Conservation (phyloP, 1,140 invertebrate genomes). For the Sycophila sp. region DNA sequence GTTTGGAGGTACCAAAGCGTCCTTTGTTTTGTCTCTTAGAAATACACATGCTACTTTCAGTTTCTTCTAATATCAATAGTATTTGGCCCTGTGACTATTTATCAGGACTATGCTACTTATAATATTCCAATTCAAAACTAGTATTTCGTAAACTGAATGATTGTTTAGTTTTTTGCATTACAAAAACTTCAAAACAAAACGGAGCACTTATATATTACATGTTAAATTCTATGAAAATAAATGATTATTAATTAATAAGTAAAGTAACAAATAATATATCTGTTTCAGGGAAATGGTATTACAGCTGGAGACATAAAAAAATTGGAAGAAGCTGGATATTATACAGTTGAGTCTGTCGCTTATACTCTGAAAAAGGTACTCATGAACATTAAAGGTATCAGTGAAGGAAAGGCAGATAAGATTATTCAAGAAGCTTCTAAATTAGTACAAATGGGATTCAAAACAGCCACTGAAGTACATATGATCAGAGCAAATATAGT, state of each 20-base stretch:
- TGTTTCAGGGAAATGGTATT: constrained; percentile 83
- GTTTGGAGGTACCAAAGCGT: constrained; percentile 50
- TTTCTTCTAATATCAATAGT: no score
- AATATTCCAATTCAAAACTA: no score
- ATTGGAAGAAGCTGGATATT: constrained; percentile 90
- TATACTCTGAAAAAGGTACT: constrained; percentile 94
- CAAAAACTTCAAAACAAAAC: no score
- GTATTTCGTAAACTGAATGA: no score
- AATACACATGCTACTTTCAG: no score
- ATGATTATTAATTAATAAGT: no score
- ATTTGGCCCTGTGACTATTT: no score
- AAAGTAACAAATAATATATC: constrained; percentile 30
- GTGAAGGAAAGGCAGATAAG: constrained; percentile 97
- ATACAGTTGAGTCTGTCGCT: constrained; percentile 95
- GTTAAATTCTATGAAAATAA: no score
- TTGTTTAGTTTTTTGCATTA: no score
- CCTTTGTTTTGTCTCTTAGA: background rate
- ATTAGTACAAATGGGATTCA: constrained; percentile 97
- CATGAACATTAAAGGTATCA: constrained; percentile 93
- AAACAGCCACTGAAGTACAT: constrained; percentile 95
- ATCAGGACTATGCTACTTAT: no score
- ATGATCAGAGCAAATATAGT: constrained; percentile 85
- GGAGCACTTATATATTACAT: no score
- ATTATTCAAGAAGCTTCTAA: constrained; percentile 91
- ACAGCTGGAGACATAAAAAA: constrained; percentile 92